These are phyloP conservation scores for Platycnemis pennipes DNA, from an alignment of 2,888 invertebrate species.

Conservation along the genomic window DNA sequence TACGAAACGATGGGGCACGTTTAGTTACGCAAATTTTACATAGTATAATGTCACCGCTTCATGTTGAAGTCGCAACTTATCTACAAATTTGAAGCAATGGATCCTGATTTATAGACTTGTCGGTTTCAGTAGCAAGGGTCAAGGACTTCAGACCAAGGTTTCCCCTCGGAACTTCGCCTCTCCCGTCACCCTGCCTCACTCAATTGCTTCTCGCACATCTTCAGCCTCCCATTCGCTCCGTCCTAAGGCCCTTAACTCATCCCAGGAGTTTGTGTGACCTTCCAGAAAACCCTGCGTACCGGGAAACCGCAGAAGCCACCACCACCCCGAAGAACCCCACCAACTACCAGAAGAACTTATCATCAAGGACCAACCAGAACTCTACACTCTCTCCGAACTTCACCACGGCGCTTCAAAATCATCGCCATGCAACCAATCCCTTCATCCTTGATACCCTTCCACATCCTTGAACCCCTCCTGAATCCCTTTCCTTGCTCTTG, in stretches of 20 bases:
- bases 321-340: not conserved
- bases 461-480: conserved; percentile 43
- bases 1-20: too few species aligned
- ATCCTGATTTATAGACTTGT: too few species aligned
- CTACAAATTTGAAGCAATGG: too few species aligned
- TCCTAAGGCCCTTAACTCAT: not conserved
- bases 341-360: not conserved
- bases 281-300: not conserved
- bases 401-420: not conserved
- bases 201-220: not conserved
- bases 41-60: too few species aligned
- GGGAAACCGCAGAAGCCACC: not conserved
- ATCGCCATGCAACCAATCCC: not conserved
- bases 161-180: not conserved
- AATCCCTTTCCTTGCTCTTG: too few species aligned
- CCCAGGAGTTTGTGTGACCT: not conserved
- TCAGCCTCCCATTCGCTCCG: not conserved
- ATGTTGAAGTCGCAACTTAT: too few species aligned
- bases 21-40: too few species aligned
- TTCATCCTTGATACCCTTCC: not conserved
- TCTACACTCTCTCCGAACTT: conserved; percentile 37
- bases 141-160: not conserved
- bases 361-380: not conserved
- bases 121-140: too few species aligned
- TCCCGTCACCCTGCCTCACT: not conserved